Evolutionary conservation across 2,797 vertebrate species (phyloP), one percentile per base, ranked within the genome.

Genomic region (Sebastes baramenuke): DNA sequence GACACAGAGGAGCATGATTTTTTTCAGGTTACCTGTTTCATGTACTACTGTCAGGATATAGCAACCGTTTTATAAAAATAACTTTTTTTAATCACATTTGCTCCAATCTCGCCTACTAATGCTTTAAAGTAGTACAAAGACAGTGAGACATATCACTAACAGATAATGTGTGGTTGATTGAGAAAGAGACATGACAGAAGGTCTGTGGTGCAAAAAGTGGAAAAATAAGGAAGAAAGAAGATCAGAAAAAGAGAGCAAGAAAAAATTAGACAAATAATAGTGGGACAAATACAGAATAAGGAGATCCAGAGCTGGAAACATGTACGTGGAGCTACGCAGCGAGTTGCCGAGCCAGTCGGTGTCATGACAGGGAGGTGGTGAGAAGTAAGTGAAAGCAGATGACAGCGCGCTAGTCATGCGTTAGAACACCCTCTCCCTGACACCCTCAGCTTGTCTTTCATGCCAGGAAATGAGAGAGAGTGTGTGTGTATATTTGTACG

Each of bases 361-460:
- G 76, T 87, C 82, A 24, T 68, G 87, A 84, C 81, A 77, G 12
- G 72, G 42, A 72, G 64, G 32, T 24, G 81, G 80, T 62, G 77
- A 83, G 78, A 34, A 18, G 65, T 88, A 85, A 93, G 78, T 88
- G 68, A 84, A 91, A 93, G 60, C 91, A 93, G 89, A 92, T 87
- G 83, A 61, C 61, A 42, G 59, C 2, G 1, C 1, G 2, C 36
- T 12, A 27, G 84, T 71, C 66, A 82, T 67, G 72, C 3, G 3
- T 42, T 42, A 75, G 49, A 81, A 68, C 18, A 5, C 61, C 34
- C 52, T 64, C n/a, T 1, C 38, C 18, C 73, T 42, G 49, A 89
- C 83, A 81, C 80, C 27, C 29, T 71, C 67, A 34, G 32, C 65
- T 58, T 42, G 38, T 84, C 25, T 61, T 13, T 27, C 32, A 18